Evolutionary conservation across 2,888 invertebrate species (phyloP).

Genomic region (Metellina segmentata): DNA sequence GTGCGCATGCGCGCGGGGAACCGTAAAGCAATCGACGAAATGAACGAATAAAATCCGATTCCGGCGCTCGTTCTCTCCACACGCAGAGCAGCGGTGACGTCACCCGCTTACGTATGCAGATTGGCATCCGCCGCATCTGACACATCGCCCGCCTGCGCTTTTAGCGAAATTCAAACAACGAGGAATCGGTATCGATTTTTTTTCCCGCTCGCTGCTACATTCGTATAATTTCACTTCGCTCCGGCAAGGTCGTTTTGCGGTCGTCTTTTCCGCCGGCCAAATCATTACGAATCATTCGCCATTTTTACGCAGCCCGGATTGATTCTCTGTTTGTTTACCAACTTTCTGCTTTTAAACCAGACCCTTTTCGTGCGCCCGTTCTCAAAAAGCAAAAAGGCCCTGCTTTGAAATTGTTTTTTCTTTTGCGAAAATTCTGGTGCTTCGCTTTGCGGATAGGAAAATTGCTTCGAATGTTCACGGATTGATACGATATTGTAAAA

Average conservation of each 20-base stretch:
- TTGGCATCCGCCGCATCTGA: slow-evolving; percentile 76
- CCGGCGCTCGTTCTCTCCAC: slow-evolving; percentile 36
- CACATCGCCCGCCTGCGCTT: slow-evolving; percentile 73
- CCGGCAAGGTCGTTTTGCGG: slow-evolving; percentile 75
- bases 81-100: slow-evolving; percentile 58
- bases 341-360: neutral
- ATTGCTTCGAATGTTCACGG: no score
- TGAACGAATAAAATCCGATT: slow-evolving; percentile 69
- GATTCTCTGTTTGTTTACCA: neutral
- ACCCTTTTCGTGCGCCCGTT: no score
- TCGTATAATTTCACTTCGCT: slow-evolving; percentile 71
- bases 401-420: no score
- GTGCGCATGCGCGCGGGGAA: slow-evolving; percentile 51
- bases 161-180: slow-evolving; percentile 74
- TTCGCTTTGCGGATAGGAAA: no score
- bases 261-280: slow-evolving; percentile 59
- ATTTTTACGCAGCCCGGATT: slow-evolving; percentile 44
- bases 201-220: slow-evolving; percentile 59
- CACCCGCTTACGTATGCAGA: slow-evolving; percentile 75
- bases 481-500: no score
- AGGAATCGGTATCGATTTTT: slow-evolving; percentile 75
- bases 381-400: no score
- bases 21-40: slow-evolving; percentile 67
- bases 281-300: slow-evolving; percentile 70
- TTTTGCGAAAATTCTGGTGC: no score